Evolutionary conservation across 1,140 invertebrate species (phyloP).

Genomic region (Teleopsis dalmanni): DNA sequence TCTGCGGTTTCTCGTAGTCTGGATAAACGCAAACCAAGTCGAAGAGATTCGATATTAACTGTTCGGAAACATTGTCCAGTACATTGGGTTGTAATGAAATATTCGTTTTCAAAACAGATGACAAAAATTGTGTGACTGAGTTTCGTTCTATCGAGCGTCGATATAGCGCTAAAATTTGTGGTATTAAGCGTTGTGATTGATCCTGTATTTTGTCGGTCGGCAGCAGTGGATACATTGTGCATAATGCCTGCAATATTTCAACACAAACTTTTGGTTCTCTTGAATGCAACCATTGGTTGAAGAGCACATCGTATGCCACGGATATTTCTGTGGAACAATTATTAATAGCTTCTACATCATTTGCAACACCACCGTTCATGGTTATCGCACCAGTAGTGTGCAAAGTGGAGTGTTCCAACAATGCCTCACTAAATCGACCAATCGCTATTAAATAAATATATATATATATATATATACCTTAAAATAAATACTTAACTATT

Average conservation of each 20-base stretch:
- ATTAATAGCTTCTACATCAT: constrained; percentile 18
- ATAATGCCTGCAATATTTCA: constrained; percentile 65
- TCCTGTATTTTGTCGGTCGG: constrained; percentile 63
- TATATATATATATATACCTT: neutral
- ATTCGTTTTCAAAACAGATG: constrained; percentile 55
- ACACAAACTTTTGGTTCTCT: constrained; percentile 65
- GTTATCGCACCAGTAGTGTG: neutral
- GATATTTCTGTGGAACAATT: constrained; percentile 66
- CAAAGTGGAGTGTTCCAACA: constrained; percentile 59
- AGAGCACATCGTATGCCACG: constrained; percentile 71
- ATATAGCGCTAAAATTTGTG: constrained; percentile 64
- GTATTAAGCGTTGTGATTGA: constrained; percentile 65
- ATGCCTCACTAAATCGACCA: constrained; percentile 73
- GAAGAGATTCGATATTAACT: constrained; percentile 55
- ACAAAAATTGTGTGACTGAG: constrained; percentile 68
- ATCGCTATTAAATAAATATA: constrained; percentile 54
- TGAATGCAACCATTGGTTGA: constrained; percentile 68
- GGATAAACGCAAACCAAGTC: constrained; percentile 61
- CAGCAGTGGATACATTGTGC: constrained; percentile 69
- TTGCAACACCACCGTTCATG: constrained; percentile 2
- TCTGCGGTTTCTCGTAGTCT: constrained; percentile 68
- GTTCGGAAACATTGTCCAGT: constrained; percentile 54
- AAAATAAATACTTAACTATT: neutral
- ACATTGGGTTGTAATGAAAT: constrained; percentile 48
- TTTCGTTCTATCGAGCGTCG: constrained; percentile 62